Percentiles rank a stretch among this genome's conserved stretches.
Conservation (phyloP, 2,888 invertebrate species). For the Myathropa florea region DNA sequence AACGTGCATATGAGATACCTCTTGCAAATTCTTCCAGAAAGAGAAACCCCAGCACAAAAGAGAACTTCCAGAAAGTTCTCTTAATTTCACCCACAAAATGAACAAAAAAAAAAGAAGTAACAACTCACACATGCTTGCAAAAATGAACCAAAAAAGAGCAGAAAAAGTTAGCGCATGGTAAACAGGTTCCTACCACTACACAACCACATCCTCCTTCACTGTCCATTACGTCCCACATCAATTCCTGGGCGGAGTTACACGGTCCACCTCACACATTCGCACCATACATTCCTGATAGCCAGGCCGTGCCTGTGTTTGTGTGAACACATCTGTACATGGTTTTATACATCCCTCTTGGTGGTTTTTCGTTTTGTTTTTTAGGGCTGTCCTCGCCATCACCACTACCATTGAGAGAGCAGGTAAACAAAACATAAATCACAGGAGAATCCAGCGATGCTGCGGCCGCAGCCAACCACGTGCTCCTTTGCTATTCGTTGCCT, state of each 20-base stretch:
- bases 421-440: slow-evolving; percentile 79
- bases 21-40: slow-evolving; percentile 41
- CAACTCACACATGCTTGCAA: slow-evolving; percentile 6
- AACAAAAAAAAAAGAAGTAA: not conserved
- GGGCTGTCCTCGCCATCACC: slow-evolving; percentile 70
- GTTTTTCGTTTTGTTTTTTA: slow-evolving; percentile 62
- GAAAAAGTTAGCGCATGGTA: slow-evolving; percentile 59
- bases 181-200: slow-evolving; percentile 59
- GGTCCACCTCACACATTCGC: slow-evolving; percentile 10
- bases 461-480: slow-evolving; percentile 68
- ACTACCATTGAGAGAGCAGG: slow-evolving; percentile 74
- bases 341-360: slow-evolving; percentile 35
- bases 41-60: slow-evolving; percentile 25
- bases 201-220: slow-evolving; percentile 31
- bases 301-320: not conserved
- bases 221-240: slow-evolving; percentile 38
- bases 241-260: slow-evolving; percentile 63
- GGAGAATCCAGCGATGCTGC: slow-evolving; percentile 58
- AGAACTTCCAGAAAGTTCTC: slow-evolving; percentile 22
- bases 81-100: slow-evolving; percentile 20
- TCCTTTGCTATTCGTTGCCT: slow-evolving; percentile 62
- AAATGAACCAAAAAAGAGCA: slow-evolving; percentile 4
- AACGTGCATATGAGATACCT: not conserved
- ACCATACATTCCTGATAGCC: not conserved
- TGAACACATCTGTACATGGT: slow-evolving; percentile 2